Percentiles rank a stretch among this genome's conserved stretches.
Evolutionary conservation across 2,888 invertebrate genomes (phyloP).

Genomic region (Rotaria magnacalcarata): DNA sequence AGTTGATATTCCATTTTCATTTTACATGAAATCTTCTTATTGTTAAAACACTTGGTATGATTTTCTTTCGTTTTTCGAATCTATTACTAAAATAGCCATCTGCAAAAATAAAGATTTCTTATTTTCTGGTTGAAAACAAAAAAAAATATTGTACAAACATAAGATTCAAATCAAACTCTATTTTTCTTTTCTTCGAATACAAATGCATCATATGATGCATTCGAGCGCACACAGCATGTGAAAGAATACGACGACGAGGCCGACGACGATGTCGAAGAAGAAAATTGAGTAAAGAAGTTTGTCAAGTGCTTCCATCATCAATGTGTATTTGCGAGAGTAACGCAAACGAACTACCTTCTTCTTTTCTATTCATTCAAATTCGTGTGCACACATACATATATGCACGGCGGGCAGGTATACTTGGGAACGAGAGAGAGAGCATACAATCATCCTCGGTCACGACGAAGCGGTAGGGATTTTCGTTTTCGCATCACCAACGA

Average conservation of each 20-base stretch:
- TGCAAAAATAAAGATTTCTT: no score
- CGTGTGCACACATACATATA: constrained; percentile 23
- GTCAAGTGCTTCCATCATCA: constrained; percentile 29
- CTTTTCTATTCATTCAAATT: constrained; percentile 22
- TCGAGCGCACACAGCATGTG: constrained; percentile 25
- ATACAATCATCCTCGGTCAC: constrained; percentile 31
- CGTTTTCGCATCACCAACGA: constrained; percentile 31
- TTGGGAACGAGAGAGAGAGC: not conserved
- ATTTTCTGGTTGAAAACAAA: not conserved
- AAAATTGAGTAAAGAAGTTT: constrained; percentile 31
- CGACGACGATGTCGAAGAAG: not conserved
- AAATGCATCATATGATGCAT: constrained; percentile 5
- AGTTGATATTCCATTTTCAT: constrained; percentile 4
- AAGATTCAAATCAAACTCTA: not conserved
- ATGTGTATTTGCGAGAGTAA: constrained; percentile 1
- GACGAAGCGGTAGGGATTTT: constrained; percentile 12
- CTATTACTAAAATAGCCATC: not conserved
- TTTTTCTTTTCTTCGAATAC: not conserved
- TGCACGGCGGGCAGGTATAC: constrained; percentile 20
- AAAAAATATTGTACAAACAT: constrained; percentile 15
- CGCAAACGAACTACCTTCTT: constrained; percentile 25
- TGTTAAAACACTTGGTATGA: not conserved
- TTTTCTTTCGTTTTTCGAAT: not conserved
- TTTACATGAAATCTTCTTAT: not conserved
- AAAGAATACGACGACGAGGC: not conserved